Evolutionary conservation across 2,888 invertebrate species (phyloP), one percentile per base, ranked within the genome.

Genomic region (Stenurella melanura): DNA sequence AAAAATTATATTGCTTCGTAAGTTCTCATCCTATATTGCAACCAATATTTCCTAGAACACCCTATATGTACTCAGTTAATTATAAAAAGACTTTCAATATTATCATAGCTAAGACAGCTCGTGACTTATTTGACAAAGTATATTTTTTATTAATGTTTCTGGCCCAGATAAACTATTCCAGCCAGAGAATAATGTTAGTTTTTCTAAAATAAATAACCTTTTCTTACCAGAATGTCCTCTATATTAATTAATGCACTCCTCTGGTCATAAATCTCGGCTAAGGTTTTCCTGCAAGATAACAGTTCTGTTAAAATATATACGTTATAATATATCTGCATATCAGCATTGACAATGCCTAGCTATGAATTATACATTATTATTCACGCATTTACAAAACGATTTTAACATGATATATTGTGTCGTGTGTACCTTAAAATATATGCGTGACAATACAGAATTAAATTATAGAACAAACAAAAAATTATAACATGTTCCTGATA

Each of bases 341-440:
- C 30, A 12, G 63, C 63, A 34, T 34, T 63, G 38, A 30, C 63
- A 63, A 26, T 63, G n/a, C 61, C 34, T 1, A 63, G 30, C 34
- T 38, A 63, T 63, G 63, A 63, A 63, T 63, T 63, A 63, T 38
- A 38, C 63, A 63, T 63, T 63, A 63, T 18, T 30, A 30, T 17
- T 18, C 63, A 60, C 60, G 15, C 60, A 60, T 30, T 26, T 60
- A 60, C 21, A 60, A 50, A 50, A 50, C 15, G 42, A 42, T 58
- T 58, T 21, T 0, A 21, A 58, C 58, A 21, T 58, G 60, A 60
- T 30, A 60, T 60, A 50, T 50, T 60, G 21, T 60, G 30, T 60
- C 21, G 21, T 21, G 60, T 60, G 60, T 60, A 15, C 0, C 50
- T n/a, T 60, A 60, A 60, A 26, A 19, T 26, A 60, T 60, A 15